phyloP scores from a whole-genome alignment of 2,113 vertebrate species.

The Toxotes chatareus region DNA sequence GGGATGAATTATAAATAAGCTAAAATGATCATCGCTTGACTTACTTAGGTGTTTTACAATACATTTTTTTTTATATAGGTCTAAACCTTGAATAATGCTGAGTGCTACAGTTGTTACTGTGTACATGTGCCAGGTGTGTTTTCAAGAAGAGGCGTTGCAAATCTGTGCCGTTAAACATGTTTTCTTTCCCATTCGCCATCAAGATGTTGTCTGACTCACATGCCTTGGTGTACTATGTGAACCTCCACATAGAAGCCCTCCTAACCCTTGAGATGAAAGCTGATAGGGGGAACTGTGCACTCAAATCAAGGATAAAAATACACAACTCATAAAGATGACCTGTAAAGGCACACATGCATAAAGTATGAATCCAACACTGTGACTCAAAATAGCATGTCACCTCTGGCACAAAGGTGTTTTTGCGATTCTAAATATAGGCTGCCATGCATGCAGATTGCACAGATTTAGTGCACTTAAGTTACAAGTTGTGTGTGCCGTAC shows the following conservation, averaged over 20 bases:
- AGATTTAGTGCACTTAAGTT: constrained; percentile 10
- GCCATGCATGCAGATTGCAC: constrained; percentile 12
- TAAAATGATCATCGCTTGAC: constrained; percentile 50
- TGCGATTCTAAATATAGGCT: constrained; percentile 7
- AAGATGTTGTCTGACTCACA: constrained; percentile 32
- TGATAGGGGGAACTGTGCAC: constrained; percentile 1
- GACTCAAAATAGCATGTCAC: constrained; percentile 37
- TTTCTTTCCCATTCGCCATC: constrained; percentile 1
- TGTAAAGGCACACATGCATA: constrained; percentile 33
- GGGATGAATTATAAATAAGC: constrained; percentile 53
- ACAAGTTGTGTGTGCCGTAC: neutral
- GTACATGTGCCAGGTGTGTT: constrained; percentile 22
- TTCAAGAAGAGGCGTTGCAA: constrained; percentile 20
- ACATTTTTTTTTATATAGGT: constrained; percentile 17
- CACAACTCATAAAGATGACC: constrained; percentile 6
- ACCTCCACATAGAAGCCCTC: neutral
- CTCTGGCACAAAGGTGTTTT: constrained; percentile 16
- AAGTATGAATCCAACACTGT: constrained; percentile 35
- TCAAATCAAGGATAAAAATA: constrained; percentile 51
- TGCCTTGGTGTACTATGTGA: neutral
- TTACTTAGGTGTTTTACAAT: constrained; percentile 40
- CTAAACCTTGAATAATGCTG: constrained; percentile 17
- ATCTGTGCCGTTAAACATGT: constrained; percentile 28
- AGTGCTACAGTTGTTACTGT: constrained; percentile 38
- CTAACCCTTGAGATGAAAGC: constrained; percentile 2